These are phyloP conservation scores for Lepidurus packardi DNA, from an alignment of 1,140 invertebrate species.

Conservation along the genomic window DNA sequence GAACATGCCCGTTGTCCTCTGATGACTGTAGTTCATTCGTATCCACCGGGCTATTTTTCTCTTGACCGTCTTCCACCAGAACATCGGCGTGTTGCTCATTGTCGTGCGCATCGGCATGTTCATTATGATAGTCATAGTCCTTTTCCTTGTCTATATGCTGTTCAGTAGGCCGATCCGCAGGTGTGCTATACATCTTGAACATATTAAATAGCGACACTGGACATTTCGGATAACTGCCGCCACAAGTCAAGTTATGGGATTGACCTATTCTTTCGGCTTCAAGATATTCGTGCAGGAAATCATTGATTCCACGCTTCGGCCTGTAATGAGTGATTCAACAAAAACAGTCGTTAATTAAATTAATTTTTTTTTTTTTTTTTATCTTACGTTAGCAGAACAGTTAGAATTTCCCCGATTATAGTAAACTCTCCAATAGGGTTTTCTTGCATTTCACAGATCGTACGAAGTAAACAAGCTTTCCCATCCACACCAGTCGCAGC, in stretches of 20 bases:
- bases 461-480: slow-evolving; percentile 33
- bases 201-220: slow-evolving; percentile 33
- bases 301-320: slow-evolving; percentile 31
- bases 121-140: background rate
- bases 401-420: slow-evolving; percentile 33
- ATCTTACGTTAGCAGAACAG: slow-evolving; percentile 32
- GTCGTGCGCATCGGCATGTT: background rate
- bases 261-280: slow-evolving; percentile 34
- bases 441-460: slow-evolving; percentile 34
- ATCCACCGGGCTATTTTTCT: background rate
- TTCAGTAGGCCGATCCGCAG: slow-evolving; percentile 26
- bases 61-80: background rate
- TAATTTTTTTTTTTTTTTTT: background rate
- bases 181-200: slow-evolving; percentile 32
- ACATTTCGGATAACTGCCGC: slow-evolving; percentile 19
- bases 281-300: slow-evolving; percentile 34
- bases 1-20: background rate
- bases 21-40: background rate
- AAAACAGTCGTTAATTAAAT: background rate
- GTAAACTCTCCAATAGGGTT: slow-evolving; percentile 34
- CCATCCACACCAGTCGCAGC: slow-evolving; percentile 33
- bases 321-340: background rate
- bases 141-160: background rate
- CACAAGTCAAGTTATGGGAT: slow-evolving; percentile 32
- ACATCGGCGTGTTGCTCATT: background rate